Percentiles rank a stretch among this genome's conserved stretches.
Evolutionary conservation across 2,113 vertebrate species (phyloP).

Genomic region (Ceuthmochares aereus): DNA sequence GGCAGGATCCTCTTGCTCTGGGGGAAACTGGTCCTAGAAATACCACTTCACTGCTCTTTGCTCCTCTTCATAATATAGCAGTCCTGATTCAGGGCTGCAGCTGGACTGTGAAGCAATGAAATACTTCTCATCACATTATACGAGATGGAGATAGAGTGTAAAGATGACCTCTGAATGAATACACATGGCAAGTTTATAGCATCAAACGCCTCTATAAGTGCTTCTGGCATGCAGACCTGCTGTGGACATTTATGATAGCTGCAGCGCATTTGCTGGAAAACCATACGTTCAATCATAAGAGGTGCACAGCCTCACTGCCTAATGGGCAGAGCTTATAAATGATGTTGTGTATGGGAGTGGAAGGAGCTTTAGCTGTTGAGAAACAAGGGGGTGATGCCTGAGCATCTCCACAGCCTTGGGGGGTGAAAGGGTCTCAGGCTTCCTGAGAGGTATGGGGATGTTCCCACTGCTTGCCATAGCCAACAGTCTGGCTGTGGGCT

Average conservation of each 20-base stretch:
- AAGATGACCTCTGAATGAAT: background rate
- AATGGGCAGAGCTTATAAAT: background rate
- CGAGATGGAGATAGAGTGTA: background rate
- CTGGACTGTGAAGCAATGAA: background rate
- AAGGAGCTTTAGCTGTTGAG: background rate
- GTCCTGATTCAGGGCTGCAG: background rate
- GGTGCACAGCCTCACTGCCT: background rate
- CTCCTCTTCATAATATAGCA: background rate
- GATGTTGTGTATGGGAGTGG: background rate
- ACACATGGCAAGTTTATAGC: background rate
- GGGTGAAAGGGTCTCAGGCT: background rate
- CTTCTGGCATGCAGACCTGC: background rate
- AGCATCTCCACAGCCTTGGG: background rate
- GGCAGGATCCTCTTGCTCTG: rapidly evolving
- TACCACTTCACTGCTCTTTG: background rate
- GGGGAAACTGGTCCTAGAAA: background rate
- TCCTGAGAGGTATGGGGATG: background rate
- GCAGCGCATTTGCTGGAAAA: rapidly evolving
- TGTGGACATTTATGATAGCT: background rate
- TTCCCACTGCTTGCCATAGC: background rate
- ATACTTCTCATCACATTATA: background rate
- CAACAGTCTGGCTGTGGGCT: background rate
- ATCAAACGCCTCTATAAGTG: background rate
- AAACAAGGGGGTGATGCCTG: background rate
- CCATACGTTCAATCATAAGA: background rate